Evolutionary conservation across 2,888 invertebrate genomes (phyloP).

Genomic region (Emmelina monodactyla): DNA sequence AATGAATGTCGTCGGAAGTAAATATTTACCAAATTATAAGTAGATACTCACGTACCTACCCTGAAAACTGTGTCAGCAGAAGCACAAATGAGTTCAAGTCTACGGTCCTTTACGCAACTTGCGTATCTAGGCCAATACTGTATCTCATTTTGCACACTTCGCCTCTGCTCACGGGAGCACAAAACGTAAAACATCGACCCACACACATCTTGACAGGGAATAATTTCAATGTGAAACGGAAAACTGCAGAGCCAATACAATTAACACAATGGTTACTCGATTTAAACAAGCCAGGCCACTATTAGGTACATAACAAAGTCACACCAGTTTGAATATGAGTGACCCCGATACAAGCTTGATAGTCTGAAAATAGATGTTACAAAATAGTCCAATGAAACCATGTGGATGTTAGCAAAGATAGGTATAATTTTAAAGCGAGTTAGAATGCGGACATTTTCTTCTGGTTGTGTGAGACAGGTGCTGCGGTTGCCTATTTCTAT

Average conservation of each 20-base stretch:
- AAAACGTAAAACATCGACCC: no score
- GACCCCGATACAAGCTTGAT: not conserved
- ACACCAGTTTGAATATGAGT: no score
- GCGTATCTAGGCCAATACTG: slow-evolving; percentile 50
- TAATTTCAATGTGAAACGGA: no score
- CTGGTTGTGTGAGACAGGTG: slow-evolving; percentile 26
- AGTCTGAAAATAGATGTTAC: not conserved
- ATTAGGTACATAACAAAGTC: no score
- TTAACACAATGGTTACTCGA: no score
- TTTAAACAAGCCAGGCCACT: no score
- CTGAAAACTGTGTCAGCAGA: slow-evolving; percentile 32
- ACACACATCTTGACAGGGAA: no score
- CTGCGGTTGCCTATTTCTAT: slow-evolving; percentile 11
- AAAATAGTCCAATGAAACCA: not conserved
- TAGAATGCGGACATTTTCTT: slow-evolving; percentile 25
- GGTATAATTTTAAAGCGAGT: slow-evolving; percentile 12
- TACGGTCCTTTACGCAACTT: slow-evolving; percentile 54
- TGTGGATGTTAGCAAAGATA: not conserved
- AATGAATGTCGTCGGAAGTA: not conserved
- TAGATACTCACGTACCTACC: slow-evolving; percentile 12
- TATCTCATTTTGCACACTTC: slow-evolving; percentile 26
- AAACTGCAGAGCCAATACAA: no score
- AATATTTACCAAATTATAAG: slow-evolving; percentile 2
- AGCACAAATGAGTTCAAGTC: slow-evolving; percentile 52
- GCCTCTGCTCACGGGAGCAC: no score